Evolutionary conservation across 2,113 vertebrate species (phyloP).

Genomic region (Takifugu flavidus): DNA sequence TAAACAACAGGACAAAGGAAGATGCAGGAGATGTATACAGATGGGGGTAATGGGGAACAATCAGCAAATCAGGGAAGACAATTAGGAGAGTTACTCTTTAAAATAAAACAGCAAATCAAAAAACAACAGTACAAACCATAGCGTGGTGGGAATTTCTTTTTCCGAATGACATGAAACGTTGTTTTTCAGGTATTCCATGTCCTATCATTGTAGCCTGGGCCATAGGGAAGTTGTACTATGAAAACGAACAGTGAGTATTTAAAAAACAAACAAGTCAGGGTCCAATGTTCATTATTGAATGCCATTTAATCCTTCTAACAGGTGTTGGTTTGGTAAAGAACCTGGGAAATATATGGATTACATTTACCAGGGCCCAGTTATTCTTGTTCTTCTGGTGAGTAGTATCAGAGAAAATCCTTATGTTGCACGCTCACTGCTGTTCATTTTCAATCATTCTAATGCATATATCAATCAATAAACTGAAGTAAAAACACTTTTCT

Average conservation of each 20-base stretch:
- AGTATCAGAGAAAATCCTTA: neutral
- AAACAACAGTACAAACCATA: too few relatives aligned
- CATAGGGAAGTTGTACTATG: conserved; percentile 86
- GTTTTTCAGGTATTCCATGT: conserved; percentile 82
- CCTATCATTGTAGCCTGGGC: conserved; percentile 92
- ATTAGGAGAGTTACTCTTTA: too few relatives aligned
- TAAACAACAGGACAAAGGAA: too few relatives aligned
- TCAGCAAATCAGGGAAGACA: too few relatives aligned
- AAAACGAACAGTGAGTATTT: conserved; percentile 89
- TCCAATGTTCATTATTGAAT: neutral
- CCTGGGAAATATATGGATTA: conserved; percentile 95
- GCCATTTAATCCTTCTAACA: conserved; percentile 53
- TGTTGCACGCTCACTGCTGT: neutral
- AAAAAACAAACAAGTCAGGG: neutral
- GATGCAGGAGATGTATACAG: too few relatives aligned
- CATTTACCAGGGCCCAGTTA: conserved; percentile 96
- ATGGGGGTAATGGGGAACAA: too few relatives aligned
- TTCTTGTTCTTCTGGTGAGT: conserved; percentile 93
- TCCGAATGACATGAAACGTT: neutral
- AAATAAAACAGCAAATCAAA: too few relatives aligned
- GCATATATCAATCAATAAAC: neutral
- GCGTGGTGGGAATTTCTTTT: too few relatives aligned
- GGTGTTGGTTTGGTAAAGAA: conserved; percentile 98
- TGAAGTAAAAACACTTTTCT: conserved; percentile 13
- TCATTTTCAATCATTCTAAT: neutral